Conservation (phyloP, 2,888 invertebrate genomes). For the Callinectes sapidus region DNA sequence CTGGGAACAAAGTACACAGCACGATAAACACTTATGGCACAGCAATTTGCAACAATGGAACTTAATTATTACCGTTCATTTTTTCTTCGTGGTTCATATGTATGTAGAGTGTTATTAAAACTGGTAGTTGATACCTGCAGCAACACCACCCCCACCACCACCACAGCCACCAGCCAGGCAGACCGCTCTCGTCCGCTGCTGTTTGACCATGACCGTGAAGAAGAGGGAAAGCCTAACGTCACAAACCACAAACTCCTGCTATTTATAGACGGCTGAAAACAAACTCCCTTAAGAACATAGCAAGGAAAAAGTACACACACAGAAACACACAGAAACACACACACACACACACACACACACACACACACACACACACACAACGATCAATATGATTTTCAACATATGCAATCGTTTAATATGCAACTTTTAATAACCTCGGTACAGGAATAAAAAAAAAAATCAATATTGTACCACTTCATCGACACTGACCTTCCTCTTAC, state of each 20-base stretch:
- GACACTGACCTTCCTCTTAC: neutral
- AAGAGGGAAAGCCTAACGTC: slow-evolving; percentile 24
- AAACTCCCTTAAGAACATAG: neutral
- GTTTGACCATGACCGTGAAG: slow-evolving; percentile 12
- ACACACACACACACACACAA: slow-evolving; percentile 27
- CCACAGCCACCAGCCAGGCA: neutral
- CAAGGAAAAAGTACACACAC: no score
- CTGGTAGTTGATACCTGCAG: neutral
- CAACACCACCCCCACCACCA: neutral
- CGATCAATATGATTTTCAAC: neutral
- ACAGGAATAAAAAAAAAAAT: neutral
- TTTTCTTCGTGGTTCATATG: neutral
- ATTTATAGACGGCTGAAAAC: neutral
- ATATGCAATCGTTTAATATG: neutral
- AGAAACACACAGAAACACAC: neutral
- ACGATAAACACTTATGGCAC: neutral
- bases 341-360: no score
- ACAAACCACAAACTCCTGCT: neutral
- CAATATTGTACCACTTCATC: neutral
- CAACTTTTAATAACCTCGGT: neutral
- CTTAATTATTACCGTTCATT: neutral
- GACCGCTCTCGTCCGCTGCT: neutral
- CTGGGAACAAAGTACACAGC: neutral
- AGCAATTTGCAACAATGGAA: no score
- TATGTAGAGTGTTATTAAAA: neutral